phyloP scores from a whole-genome alignment of 1,140 invertebrate genomes.

The Drosophila arizonae region DNA sequence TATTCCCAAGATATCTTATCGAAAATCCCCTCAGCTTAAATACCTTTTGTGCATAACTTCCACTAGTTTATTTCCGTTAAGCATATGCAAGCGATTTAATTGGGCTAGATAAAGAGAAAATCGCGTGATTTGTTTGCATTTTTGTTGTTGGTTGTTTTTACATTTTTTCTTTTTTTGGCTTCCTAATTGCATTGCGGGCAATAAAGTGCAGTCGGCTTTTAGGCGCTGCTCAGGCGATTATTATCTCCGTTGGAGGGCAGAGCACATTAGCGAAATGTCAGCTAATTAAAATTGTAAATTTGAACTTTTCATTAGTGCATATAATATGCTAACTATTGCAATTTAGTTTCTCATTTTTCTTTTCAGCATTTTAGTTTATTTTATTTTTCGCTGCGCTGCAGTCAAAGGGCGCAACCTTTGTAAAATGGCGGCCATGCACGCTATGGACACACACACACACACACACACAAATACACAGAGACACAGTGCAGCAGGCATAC shows the following conservation, averaged over 20 bases:
- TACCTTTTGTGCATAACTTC: neutral
- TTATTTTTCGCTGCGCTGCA: constrained; percentile 14
- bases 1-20: too few relatives aligned
- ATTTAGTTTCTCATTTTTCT: constrained; percentile 31
- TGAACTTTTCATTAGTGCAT: constrained; percentile 58
- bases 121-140: constrained; percentile 35
- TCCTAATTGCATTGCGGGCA: constrained; percentile 27
- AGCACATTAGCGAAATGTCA: constrained; percentile 57
- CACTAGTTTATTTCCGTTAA: neutral
- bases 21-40: neutral
- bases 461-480: neutral
- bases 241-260: constrained; percentile 20
- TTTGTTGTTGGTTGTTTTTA: neutral
- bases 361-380: neutral
- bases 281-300: constrained; percentile 78
- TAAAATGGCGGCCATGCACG: constrained; percentile 56
- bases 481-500: too few relatives aligned
- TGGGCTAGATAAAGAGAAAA: constrained; percentile 10
- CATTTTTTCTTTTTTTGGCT: too few relatives aligned
- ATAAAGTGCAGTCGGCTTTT: constrained; percentile 27
- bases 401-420: constrained; percentile 21
- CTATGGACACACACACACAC: constrained; percentile 22
- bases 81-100: constrained; percentile 1
- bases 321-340: constrained; percentile 44
- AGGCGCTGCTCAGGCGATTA: constrained; percentile 26